These are phyloP conservation scores for Arvicanthis niloticus DNA, from an alignment of 2,113 vertebrate species.

Conservation along the genomic window DNA sequence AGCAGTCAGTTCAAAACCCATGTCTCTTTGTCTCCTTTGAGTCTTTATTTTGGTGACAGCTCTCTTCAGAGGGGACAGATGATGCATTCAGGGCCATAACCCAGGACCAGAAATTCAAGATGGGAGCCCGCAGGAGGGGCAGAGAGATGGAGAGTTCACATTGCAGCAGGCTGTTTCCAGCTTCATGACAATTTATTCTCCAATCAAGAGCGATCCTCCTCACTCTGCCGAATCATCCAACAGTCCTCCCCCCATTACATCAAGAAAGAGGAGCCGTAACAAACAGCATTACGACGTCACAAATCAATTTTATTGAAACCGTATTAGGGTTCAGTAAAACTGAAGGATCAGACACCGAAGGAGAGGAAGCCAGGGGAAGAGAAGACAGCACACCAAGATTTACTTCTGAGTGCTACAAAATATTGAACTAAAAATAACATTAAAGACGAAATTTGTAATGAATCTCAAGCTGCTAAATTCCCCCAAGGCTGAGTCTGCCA, in stretches of 20 bases:
- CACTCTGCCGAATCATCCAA: constrained; percentile 59
- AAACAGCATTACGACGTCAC: constrained; percentile 78
- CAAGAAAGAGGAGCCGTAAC: constrained; percentile 74
- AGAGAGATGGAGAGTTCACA: background rate
- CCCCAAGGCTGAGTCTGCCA: constrained; percentile 89
- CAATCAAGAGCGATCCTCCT: constrained; percentile 64
- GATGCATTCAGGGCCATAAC: background rate
- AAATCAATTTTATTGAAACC: constrained; percentile 88
- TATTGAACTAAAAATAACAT: constrained; percentile 92
- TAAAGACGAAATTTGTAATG: constrained; percentile 90
- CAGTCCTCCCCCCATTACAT: constrained; percentile 64
- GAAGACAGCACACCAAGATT: constrained; percentile 86
- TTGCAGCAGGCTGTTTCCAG: constrained; percentile 47
- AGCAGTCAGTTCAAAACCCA: background rate
- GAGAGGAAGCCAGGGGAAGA: constrained; percentile 74
- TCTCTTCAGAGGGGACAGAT: background rate
- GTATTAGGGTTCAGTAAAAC: constrained; percentile 85
- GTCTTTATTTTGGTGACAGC: background rate
- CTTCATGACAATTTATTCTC: constrained; percentile 67
- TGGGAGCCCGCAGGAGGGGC: background rate
- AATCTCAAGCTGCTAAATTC: constrained; percentile 91
- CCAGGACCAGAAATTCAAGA: background rate
- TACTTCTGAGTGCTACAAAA: constrained; percentile 90
- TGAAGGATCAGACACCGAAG: constrained; percentile 78
- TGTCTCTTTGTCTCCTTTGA: background rate